Evolutionary conservation across 2,888 invertebrate species (phyloP).

Genomic region (Drosophila demipolita): DNA sequence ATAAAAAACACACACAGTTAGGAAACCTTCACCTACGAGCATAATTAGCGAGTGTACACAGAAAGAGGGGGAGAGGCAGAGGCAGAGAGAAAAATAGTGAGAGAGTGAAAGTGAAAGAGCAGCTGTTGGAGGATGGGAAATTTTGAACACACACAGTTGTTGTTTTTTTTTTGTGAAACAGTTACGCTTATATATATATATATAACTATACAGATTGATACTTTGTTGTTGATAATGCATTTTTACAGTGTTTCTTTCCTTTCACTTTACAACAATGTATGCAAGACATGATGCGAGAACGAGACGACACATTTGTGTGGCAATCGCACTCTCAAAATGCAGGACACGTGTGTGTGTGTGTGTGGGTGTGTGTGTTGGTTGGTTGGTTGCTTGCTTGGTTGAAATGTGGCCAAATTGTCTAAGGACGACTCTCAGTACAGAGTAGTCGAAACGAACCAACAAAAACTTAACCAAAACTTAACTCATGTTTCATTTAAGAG

Average conservation of each 20-base stretch:
- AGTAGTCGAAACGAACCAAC: conserved; percentile 15
- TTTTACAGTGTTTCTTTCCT: conserved; percentile 48
- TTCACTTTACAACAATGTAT: conserved; percentile 17
- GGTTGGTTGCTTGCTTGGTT: not conserved
- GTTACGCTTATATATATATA: conserved; percentile 41
- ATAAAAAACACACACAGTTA: conserved; percentile 23
- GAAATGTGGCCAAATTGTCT: conserved; percentile 19
- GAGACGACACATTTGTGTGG: conserved; percentile 48
- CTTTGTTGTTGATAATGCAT: conserved; percentile 40
- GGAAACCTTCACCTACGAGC: conserved; percentile 32
- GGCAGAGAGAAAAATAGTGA: conserved; percentile 9
- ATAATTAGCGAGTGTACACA: conserved; percentile 37
- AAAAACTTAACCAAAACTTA: conserved; percentile 38
- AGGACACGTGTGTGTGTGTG: conserved; percentile 23
- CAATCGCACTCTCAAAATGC: conserved; percentile 32
- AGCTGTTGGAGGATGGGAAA: conserved; percentile 40
- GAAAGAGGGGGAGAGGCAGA: conserved; percentile 1
- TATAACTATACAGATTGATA: conserved; percentile 39
- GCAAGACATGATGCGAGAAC: conserved; percentile 51
- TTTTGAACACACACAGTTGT: conserved; percentile 18
- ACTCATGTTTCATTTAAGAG: conserved; percentile 28
- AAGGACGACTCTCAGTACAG: conserved; percentile 27
- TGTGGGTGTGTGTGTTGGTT: not conserved
- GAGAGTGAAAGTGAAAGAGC: conserved; percentile 26
- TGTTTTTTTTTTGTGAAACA: conserved; percentile 29